A percentile compares a stretch with the other conserved stretches of the same genome.
These are phyloP conservation scores for Ruditapes philippinarum DNA, from an alignment of 1,140 invertebrate genomes.

Conservation along the genomic window DNA sequence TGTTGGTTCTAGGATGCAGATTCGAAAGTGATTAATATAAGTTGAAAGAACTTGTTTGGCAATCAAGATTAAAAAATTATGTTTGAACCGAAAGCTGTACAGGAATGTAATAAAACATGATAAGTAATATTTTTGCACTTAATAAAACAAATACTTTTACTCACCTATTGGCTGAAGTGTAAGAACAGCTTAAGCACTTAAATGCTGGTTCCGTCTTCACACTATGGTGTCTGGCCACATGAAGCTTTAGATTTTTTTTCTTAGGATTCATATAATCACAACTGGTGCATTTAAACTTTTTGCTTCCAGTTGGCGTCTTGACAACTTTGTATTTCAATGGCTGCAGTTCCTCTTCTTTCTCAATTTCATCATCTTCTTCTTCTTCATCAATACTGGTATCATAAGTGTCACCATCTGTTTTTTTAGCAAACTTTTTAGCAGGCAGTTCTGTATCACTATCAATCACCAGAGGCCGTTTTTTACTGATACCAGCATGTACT, in stretches of 20 bases:
- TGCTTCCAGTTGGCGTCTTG: background rate
- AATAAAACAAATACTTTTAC: too few relatives aligned
- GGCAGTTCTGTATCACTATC: conserved; percentile 17
- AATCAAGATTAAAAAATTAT: too few relatives aligned
- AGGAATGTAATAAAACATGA: too few relatives aligned
- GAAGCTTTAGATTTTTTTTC: background rate
- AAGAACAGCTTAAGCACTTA: conserved; percentile 23
- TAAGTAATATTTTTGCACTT: too few relatives aligned
- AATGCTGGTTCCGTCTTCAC: background rate
- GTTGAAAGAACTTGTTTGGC: too few relatives aligned
- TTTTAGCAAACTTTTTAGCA: background rate
- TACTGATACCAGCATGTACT: background rate
- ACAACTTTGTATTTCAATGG: conserved; percentile 41
- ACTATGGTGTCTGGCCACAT: background rate
- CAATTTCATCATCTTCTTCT: background rate
- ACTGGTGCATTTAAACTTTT: background rate
- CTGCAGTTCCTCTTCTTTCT: background rate
- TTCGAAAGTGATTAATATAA: too few relatives aligned
- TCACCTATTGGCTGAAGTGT: background rate
- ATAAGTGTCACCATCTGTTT: background rate
- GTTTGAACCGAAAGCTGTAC: too few relatives aligned
- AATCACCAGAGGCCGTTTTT: conserved; percentile 29
- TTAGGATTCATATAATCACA: conserved; percentile 37
- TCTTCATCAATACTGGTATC: background rate
- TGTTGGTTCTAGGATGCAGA: too few relatives aligned